Conservation (phyloP, 2,888 invertebrate genomes). For the Drosophila suboccidentalis region DNA sequence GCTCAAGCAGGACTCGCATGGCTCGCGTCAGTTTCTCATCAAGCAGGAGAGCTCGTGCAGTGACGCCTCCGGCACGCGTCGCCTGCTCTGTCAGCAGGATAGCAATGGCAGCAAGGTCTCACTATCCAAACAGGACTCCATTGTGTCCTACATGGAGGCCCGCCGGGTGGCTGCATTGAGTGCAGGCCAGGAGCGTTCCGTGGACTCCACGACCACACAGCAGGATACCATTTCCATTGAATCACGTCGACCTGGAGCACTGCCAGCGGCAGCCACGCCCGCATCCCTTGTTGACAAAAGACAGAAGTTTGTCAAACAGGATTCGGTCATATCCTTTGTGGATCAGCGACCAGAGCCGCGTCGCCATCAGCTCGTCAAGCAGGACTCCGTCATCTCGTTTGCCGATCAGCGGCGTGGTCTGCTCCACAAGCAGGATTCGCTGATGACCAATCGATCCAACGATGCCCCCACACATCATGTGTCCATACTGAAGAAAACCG, state of each 20-base stretch:
- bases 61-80: conserved; percentile 83
- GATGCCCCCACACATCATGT: conserved; percentile 85
- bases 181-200: conserved; percentile 71
- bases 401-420: conserved; percentile 85
- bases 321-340: conserved; percentile 85
- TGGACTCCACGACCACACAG: conserved; percentile 80
- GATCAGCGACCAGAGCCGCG: conserved; percentile 85
- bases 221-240: conserved; percentile 84
- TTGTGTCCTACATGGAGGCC: conserved; percentile 85
- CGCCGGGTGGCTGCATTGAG: conserved; percentile 74
- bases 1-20: conserved; percentile 85
- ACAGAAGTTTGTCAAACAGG: conserved; percentile 85
- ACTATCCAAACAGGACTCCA: conserved; percentile 85
- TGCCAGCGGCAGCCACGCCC: conserved; percentile 53
- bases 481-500: conserved; percentile 85
- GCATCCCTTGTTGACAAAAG: conserved; percentile 82
- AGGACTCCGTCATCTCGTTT: conserved; percentile 86
- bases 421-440: conserved; percentile 85
- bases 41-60: conserved; percentile 85
- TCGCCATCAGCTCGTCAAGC: conserved; percentile 85
- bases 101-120: conserved; percentile 85
- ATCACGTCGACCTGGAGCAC: conserved; percentile 40
- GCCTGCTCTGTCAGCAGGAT: conserved; percentile 84
- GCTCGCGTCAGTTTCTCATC: conserved; percentile 85
- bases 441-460: conserved; percentile 84